Evolutionary conservation across 2,888 invertebrate genomes (phyloP).

Genomic region (Oligia latruncula): DNA sequence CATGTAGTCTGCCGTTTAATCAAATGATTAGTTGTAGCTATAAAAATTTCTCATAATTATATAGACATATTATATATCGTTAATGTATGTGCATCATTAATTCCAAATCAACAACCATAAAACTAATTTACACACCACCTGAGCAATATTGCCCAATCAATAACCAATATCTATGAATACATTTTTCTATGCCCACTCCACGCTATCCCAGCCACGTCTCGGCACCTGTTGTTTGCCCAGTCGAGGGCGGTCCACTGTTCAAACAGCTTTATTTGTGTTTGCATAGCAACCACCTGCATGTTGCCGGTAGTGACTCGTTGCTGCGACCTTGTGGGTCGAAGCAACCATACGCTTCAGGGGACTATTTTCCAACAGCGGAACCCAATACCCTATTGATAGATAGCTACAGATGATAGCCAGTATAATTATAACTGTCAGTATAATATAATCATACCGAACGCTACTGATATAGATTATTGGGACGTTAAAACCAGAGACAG

Average conservation of each 20-base stretch:
- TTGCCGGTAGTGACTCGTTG: conserved; percentile 62
- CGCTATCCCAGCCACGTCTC: conserved; percentile 42
- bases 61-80: not conserved
- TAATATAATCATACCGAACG: too few relatives aligned
- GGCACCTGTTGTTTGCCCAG: conserved; percentile 75
- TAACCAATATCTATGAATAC: conserved; percentile 13
- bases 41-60: too few relatives aligned
- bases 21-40: too few relatives aligned
- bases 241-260: conserved; percentile 70
- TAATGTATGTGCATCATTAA: not conserved
- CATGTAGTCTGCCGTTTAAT: too few relatives aligned
- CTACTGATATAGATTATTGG: too few relatives aligned
- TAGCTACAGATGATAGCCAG: too few relatives aligned
- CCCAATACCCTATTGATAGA: too few relatives aligned
- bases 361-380: too few relatives aligned
- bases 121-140: conserved; percentile 5
- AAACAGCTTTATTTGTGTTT: conserved; percentile 79
- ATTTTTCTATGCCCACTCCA: conserved; percentile 37
- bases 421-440: too few relatives aligned
- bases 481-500: too few relatives aligned
- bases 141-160: conserved; percentile 31
- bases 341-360: conserved; percentile 14
- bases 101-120: not conserved
- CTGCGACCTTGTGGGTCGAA: conserved; percentile 59
- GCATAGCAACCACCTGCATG: conserved; percentile 78